A percentile compares a stretch with the other conserved stretches of the same genome.
Conservation (phyloP, 2,113 vertebrate genomes). For the Myiozetetes cayanensis region DNA sequence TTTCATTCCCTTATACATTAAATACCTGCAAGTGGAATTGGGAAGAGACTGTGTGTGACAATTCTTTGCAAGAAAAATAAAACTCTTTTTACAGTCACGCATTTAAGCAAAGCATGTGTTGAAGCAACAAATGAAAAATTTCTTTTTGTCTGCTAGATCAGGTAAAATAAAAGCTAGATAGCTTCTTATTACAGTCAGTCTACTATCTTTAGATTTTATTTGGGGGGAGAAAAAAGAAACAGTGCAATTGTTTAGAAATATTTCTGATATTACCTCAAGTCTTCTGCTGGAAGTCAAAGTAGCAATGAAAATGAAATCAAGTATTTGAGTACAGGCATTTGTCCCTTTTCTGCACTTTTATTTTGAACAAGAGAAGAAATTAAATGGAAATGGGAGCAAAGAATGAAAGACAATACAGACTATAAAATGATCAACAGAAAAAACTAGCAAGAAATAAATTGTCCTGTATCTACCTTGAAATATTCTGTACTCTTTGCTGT, state of each 20-base stretch:
- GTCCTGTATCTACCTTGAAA: neutral
- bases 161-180: neutral
- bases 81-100: neutral
- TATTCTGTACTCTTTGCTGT: neutral
- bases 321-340: neutral
- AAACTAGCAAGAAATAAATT: neutral
- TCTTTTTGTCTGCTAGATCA: neutral
- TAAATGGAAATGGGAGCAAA: neutral
- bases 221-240: neutral
- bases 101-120: neutral
- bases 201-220: neutral
- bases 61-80: neutral
- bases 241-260: neutral
- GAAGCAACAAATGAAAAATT: neutral
- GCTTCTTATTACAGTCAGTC: neutral
- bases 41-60: neutral
- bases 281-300: neutral
- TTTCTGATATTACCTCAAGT: neutral
- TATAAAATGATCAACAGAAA: neutral
- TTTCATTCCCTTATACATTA: neutral
- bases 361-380: neutral
- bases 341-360: neutral
- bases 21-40: neutral
- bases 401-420: neutral
- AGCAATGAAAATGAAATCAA: neutral